phyloP scores from a whole-genome alignment of 2,888 invertebrate genomes.

The Pyrocoelia pectoralis region DNA sequence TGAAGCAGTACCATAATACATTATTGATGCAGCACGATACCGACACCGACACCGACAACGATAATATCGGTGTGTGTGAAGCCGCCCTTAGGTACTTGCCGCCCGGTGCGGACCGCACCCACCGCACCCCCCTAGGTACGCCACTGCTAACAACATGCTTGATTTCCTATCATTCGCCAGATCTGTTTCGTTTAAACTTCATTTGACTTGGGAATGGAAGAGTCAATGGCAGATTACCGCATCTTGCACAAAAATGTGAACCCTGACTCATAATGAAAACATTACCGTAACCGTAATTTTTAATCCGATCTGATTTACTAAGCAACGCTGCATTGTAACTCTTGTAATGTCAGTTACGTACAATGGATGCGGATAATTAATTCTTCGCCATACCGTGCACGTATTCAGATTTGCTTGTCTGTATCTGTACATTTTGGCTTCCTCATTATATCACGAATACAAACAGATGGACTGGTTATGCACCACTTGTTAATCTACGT shows the following conservation, averaged over 20 bases:
- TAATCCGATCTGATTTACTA: too few relatives aligned
- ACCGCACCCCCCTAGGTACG: too few relatives aligned
- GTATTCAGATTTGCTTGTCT: not conserved
- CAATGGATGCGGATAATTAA: not conserved
- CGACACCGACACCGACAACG: too few relatives aligned
- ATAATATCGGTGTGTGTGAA: too few relatives aligned
- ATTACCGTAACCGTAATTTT: not conserved
- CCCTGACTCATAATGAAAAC: not conserved
- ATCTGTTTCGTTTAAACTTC: conserved; percentile 5
- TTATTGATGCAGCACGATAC: too few relatives aligned
- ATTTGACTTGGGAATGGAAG: not conserved
- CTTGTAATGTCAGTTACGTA: not conserved
- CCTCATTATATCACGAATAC: not conserved
- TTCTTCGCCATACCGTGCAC: not conserved
- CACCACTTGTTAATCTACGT: too few relatives aligned
- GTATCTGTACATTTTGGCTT: not conserved
- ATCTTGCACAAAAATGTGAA: not conserved
- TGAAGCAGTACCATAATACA: too few relatives aligned
- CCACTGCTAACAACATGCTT: not conserved
- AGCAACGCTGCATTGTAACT: too few relatives aligned
- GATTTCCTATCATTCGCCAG: not conserved
- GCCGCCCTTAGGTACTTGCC: too few relatives aligned
- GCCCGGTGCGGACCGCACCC: too few relatives aligned
- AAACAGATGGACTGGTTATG: not conserved
- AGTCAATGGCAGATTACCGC: not conserved